Percentiles rank a stretch among this genome's conserved stretches.
These are phyloP conservation scores for Columba livia DNA, from an alignment of 2,113 vertebrate genomes.

Conservation along the genomic window DNA sequence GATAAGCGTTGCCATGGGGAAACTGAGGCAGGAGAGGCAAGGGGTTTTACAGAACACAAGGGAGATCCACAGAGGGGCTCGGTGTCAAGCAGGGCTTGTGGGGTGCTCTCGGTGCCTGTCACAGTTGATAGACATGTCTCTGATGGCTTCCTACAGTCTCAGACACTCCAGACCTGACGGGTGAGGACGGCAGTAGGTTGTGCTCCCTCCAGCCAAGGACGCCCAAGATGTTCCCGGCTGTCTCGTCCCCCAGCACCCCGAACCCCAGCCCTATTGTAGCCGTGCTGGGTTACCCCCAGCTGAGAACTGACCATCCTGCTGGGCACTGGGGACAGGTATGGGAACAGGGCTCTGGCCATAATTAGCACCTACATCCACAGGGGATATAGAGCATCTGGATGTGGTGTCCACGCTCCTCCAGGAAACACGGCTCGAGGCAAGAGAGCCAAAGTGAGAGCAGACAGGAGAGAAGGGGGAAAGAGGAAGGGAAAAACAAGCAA, in stretches of 20 bases:
- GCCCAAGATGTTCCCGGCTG: fast-evolving
- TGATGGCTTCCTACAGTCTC: not conserved
- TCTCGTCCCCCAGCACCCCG: fast-evolving
- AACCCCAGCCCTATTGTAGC: not conserved
- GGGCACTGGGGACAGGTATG: fast-evolving
- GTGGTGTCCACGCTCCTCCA: not conserved
- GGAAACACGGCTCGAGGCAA: not conserved
- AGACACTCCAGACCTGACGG: fast-evolving
- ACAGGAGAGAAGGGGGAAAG: not conserved
- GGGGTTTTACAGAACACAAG: not conserved
- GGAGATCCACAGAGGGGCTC: not conserved
- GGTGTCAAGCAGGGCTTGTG: not conserved
- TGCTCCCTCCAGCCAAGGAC: not conserved
- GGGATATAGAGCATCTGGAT: not conserved
- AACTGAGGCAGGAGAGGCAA: not conserved
- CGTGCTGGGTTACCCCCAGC: not conserved
- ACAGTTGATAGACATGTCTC: not conserved
- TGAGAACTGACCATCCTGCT: fast-evolving
- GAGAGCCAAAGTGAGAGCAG: not conserved
- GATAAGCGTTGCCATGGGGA: not conserved
- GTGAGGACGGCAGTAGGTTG: fast-evolving
- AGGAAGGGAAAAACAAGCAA: not conserved
- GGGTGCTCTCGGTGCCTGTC: not conserved
- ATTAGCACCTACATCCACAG: not conserved
- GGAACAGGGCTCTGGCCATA: not conserved